Evolutionary conservation across 2,113 vertebrate genomes (phyloP), one percentile per base, ranked within the genome.

Genomic region (Tachuris rubrigastra): DNA sequence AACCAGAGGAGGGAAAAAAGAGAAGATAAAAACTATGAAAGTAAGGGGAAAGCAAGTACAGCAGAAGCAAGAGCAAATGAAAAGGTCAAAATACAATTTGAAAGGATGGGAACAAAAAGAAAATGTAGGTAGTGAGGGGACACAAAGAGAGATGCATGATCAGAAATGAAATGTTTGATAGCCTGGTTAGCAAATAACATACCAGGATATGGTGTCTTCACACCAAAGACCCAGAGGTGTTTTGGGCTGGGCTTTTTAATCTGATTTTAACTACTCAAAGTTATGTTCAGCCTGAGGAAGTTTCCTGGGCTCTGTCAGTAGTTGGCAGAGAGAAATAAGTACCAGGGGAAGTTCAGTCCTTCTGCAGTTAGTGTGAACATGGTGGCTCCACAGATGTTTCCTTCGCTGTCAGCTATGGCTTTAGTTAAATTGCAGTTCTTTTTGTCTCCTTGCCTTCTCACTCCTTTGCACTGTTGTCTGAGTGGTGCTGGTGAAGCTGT

Each of bases 341-440:
- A 73, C 21, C 11, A 62, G 39, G 17, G 13, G 21, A 67, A 20
- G 69, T 68, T 90, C 9, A 4, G 67, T 42, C 0, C 0, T 49
- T 85, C 47, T 67, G 47, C 39, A 83, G 65, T 80, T 42, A 22
- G 10, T 7, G 30, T 58, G 63, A 33, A 67, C 0, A 0, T 5
- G 4, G 28, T 86, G 68, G 28, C 59, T 84, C 21, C 39, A 35
- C 75, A 71, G 68, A 84, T 88, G 55, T 90, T 88, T 94, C 50
- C 50, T 92, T 76, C 84, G 75, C 79, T 93, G 68, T 81, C 83
- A 89, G 63, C 2, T 5, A 74, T 31, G 59, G 47, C 63, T 95
- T 90, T 86, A 88, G 74, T 74, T 92, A 71, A 90, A 95, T 47
- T 59, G 46, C 35, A 86, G 59, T 30, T 89, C 33, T 67, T 86